Percentiles rank a stretch among this genome's conserved stretches.
phyloP scores from a whole-genome alignment of 2,113 vertebrate species.

The Phylloscopus whistleri region DNA sequence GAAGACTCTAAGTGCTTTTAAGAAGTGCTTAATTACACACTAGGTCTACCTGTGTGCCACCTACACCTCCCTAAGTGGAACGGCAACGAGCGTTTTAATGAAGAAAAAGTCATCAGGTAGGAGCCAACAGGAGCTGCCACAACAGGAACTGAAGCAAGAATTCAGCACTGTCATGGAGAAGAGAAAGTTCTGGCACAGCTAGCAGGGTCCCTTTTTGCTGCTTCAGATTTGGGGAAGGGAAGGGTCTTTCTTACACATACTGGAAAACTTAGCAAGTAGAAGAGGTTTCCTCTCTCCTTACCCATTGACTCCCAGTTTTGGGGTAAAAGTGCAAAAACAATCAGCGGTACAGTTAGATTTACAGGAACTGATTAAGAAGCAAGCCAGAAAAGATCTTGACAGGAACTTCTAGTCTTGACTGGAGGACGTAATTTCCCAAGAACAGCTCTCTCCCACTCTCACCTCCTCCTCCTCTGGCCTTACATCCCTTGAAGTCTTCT shows the following conservation, averaged over 20 bases:
- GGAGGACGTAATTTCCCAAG: not conserved
- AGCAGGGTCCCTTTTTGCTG: not conserved
- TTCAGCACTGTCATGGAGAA: not conserved
- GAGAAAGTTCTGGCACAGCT: not conserved
- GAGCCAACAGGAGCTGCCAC: not conserved
- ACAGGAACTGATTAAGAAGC: not conserved
- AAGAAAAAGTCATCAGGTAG: not conserved
- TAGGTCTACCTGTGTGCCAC: not conserved
- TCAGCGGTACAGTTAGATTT: not conserved
- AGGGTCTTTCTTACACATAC: not conserved
- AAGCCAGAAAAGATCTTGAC: not conserved
- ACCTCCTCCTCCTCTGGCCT: not conserved
- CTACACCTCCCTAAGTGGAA: not conserved
- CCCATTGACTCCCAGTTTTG: not conserved
- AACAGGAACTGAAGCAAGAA: not conserved
- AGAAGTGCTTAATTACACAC: conserved; percentile 1
- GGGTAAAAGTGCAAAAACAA: not conserved
- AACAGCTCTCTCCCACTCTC: not conserved
- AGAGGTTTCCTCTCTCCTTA: not conserved
- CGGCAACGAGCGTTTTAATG: not conserved
- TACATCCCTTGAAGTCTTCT: not conserved
- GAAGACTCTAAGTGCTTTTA: not conserved
- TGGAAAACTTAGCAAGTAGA: not conserved
- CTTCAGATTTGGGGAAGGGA: not conserved
- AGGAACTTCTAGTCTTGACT: not conserved